Base-by-base conservation (phyloP, 2,888 invertebrate genomes). In the Polymixis lichenea region DNA sequence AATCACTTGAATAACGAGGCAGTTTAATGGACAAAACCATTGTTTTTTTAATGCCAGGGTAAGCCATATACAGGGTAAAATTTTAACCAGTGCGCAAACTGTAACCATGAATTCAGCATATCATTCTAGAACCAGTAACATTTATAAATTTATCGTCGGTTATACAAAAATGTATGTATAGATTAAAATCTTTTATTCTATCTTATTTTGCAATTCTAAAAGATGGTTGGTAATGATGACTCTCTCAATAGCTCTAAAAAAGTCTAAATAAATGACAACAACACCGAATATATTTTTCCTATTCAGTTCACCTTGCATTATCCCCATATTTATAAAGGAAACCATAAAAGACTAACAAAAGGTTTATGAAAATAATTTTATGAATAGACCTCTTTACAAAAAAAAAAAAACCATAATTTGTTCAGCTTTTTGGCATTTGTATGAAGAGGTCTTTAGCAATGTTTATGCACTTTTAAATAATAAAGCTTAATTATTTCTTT, bases 321-420 rank as follows among this genome's bases (percentile, higher is more conserved):
- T 83, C 53, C 67, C 51, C 53, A 87, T 83, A 78, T 80, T 82
- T 72, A 67, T 67, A 79, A 85, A 80, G 75, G 71, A 80, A 70
- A 80, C 74, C 69, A 69, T 79, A 76, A 87, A 79, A 73, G 43
- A 58, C 75, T 32, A 61, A 83, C 83, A 81, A 86, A 82, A 81
- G 86, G 32, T 67, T 86, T 74, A 81, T 68, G 67, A 72, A 83
- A 78, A 86, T 77, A 38, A 79, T 78, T 76, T 82, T 73, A 67
- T 83, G 86, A 86, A 86, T 75, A 74, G 77, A 15, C 56, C 17
- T 62, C 60, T 38, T 75, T 61, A 65, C 43, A 69, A 72, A 77
- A 80, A 64, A 65, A 32, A 69, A 72, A 77, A 80, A 64, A 68
- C 17, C 17, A 72, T 51, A 75, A 65, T 75, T 64, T 69, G 60